Evolutionary conservation across 2,888 invertebrate species (phyloP).

Genomic region (Ecliptopera silaceata): DNA sequence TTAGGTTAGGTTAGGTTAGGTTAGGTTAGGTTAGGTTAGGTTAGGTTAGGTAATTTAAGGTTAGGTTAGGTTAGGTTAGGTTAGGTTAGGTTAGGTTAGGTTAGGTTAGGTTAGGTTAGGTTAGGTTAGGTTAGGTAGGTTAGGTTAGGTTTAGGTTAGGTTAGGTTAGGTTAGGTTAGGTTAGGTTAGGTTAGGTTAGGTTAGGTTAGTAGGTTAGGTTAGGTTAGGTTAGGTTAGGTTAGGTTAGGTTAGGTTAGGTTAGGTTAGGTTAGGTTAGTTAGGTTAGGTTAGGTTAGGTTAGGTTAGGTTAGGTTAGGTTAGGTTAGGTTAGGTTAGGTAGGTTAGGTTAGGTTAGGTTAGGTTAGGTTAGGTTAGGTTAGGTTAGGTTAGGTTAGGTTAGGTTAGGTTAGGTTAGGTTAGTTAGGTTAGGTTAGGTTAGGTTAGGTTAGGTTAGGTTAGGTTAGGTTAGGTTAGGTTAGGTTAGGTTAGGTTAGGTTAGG

Average conservation of each 20-base stretch:
- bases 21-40: conserved; percentile 31
- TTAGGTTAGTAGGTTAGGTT: no score
- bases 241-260: conserved; percentile 12
- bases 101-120: conserved; percentile 22
- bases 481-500: conserved; percentile 33
- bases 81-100: conserved; percentile 29
- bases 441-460: conserved; percentile 27
- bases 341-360: conserved; percentile 25
- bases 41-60: conserved; percentile 28
- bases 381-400: conserved; percentile 23
- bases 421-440: conserved; percentile 25
- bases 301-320: conserved; percentile 30
- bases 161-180: conserved; percentile 29
- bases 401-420: conserved; percentile 33
- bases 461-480: conserved; percentile 26
- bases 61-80: conserved; percentile 21
- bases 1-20: conserved; percentile 31
- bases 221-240: conserved; percentile 12
- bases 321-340: conserved; percentile 27
- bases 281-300: conserved; percentile 28
- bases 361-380: conserved; percentile 19
- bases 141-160: conserved; percentile 29
- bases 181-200: conserved; percentile 22
- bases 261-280: conserved; percentile 23
- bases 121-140: conserved; percentile 30